Evolutionary conservation across 1,140 invertebrate genomes (phyloP), one percentile per base, ranked within the genome.

Genomic region (Drosophila rufa): DNA sequence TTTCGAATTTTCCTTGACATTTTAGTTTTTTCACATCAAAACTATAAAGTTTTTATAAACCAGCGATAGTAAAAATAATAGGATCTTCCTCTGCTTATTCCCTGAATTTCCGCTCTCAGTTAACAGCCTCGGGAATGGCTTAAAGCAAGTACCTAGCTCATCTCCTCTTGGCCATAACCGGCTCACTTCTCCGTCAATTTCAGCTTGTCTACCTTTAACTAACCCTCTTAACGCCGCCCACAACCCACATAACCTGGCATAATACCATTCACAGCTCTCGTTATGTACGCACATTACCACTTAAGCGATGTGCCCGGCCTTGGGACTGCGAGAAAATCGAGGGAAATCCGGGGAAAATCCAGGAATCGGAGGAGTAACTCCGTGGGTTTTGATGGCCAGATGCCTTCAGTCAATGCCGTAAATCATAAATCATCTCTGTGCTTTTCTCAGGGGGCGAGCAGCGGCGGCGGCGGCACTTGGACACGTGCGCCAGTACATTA

Each of bases 321-420:
- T 75, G 73, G 33, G 22, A 17, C 30, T 36, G 11, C 3, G n/a
- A 15, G 51, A 14, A 38, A 55, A 22, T 55, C 51, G 33, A 11
- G 51, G 33, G 33, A 55, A 55, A 40, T 38, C 51, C 33, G 51
- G 51, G 48, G 57, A 51, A 74, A 38, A 71, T 42, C 55, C 38
- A 38, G 67, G 47, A 40, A 57, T 46, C 14, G 69, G 45, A 14
- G 64, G 64, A 67, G 58, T n/a, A 38, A 46, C 64, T 67, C 25
- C 2, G 15, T 45, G 40, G 50, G 38, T 53, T 56, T 42, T 68
- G 75, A 75, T 42, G 68, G 75, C 71, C 84, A 84, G 64, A 90
- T 89, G 84, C 78, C 84, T 90, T 85, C 68, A 89, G 70, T 87
- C 83, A 89, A 87, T 87, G 80, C 70, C 71, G 61, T 87, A 83